Evolutionary conservation across 2,888 invertebrate genomes (phyloP).

Genomic region (Dioctria rufipes): DNA sequence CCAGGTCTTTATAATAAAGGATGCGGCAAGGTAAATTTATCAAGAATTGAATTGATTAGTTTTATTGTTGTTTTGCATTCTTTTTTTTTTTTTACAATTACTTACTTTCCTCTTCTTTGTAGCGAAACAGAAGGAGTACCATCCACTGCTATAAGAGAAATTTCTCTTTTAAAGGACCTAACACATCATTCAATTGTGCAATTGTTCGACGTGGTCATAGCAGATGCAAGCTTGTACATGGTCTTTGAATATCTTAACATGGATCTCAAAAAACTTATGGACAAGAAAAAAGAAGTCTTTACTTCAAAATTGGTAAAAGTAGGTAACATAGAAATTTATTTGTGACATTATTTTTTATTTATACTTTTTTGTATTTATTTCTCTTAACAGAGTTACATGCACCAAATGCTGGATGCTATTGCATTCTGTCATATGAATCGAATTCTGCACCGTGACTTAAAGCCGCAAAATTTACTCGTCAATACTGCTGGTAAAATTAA

Average conservation of each 20-base stretch:
- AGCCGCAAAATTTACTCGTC: constrained; percentile 95
- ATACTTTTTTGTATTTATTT: constrained; percentile 51
- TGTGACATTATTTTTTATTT: constrained; percentile 21
- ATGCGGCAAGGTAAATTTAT: not conserved
- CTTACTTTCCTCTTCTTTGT: constrained; percentile 59
- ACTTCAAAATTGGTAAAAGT: constrained; percentile 80
- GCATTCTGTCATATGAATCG: constrained; percentile 92
- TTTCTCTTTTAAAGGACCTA: constrained; percentile 91
- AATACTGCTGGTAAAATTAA: constrained; percentile 91
- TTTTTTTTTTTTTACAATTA: not conserved
- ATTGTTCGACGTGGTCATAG: constrained; percentile 90
- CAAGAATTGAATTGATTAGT: not conserved
- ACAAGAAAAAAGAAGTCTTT: constrained; percentile 77
- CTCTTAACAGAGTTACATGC: constrained; percentile 79
- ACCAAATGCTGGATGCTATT: constrained; percentile 90
- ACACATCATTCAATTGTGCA: constrained; percentile 92
- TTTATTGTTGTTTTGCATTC: not conserved
- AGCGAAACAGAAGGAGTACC: constrained; percentile 98
- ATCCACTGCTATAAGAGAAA: constrained; percentile 97
- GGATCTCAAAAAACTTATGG: constrained; percentile 93
- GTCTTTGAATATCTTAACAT: constrained; percentile 96
- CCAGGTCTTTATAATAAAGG: not conserved
- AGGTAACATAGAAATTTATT: constrained; percentile 56
- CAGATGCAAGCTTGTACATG: constrained; percentile 88
- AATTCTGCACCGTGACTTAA: constrained; percentile 93